Evolutionary conservation across 2,888 invertebrate species (phyloP).

Genomic region (Mesochorus sp.): DNA sequence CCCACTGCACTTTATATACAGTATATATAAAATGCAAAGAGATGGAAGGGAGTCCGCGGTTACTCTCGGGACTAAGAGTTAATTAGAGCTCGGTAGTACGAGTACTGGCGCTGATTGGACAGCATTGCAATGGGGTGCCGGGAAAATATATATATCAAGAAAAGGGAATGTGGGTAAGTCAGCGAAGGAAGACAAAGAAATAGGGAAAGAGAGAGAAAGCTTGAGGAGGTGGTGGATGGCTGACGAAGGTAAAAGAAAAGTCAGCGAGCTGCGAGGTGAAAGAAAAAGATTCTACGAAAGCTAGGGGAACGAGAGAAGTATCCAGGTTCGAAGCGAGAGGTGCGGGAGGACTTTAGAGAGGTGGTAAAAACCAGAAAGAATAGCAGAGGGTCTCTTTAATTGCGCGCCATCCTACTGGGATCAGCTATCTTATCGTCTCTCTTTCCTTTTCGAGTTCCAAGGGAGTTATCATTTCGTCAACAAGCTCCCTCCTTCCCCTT

Average conservation of each 20-base stretch:
- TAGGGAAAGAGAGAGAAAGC: no score
- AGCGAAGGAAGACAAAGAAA: slow-evolving; percentile 5
- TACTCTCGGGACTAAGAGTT: slow-evolving; percentile 59
- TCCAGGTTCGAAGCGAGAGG: slow-evolving; percentile 10
- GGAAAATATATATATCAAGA: slow-evolving; percentile 8
- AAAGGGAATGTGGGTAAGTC: slow-evolving; percentile 1
- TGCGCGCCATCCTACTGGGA: slow-evolving; percentile 34
- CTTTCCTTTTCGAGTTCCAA: slow-evolving; percentile 18
- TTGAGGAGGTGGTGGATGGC: no score
- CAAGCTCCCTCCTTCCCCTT: slow-evolving; percentile 51
- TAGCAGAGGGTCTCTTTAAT: slow-evolving; percentile 43
- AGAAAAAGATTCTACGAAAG: slow-evolving; percentile 51
- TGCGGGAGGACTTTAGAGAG: slow-evolving; percentile 18
- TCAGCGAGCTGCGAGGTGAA: slow-evolving; percentile 36
- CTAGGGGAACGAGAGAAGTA: slow-evolving; percentile 31
- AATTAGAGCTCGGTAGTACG: slow-evolving; percentile 57
- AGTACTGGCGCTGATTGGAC: slow-evolving; percentile 29
- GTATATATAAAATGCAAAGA: background rate
- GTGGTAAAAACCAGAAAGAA: slow-evolving; percentile 29
- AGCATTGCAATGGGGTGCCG: background rate
- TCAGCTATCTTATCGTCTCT: slow-evolving; percentile 3
- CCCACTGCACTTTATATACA: slow-evolving; percentile 5
- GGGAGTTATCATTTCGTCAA: slow-evolving; percentile 43
- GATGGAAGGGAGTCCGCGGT: slow-evolving; percentile 45
- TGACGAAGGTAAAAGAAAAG: slow-evolving; percentile 51